A percentile compares a stretch with the other conserved stretches of the same genome.
These are phyloP conservation scores for Premnoplex brunnescens DNA, from an alignment of 2,797 vertebrate genomes.

Conservation along the genomic window DNA sequence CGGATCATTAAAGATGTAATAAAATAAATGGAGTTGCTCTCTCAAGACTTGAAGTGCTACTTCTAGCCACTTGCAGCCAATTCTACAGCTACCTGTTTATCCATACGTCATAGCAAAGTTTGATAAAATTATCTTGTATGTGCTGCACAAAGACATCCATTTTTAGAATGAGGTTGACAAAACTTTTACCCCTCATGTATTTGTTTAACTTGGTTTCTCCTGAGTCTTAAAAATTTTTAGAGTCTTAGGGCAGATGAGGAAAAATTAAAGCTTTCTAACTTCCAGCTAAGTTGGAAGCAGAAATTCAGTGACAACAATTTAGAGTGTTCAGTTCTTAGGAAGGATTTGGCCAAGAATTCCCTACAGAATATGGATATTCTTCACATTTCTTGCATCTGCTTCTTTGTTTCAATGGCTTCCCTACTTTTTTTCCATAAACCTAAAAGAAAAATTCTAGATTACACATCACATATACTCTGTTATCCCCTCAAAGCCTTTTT, in stretches of 20 bases:
- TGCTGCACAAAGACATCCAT: background rate
- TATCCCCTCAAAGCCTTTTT: background rate
- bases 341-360: background rate
- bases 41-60: background rate
- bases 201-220: background rate
- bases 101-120: background rate
- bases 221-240: background rate
- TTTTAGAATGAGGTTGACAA: background rate
- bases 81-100: background rate
- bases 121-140: background rate
- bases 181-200: background rate
- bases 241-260: background rate
- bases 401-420: background rate
- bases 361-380: background rate
- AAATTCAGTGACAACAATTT: background rate
- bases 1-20: background rate
- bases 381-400: background rate
- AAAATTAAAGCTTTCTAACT: background rate
- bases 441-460: background rate
- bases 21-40: slow-evolving; percentile 12
- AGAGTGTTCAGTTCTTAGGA: background rate
- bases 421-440: background rate
- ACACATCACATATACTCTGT: background rate
- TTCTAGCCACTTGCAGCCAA: background rate
- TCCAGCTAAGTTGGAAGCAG: background rate